Evolutionary conservation across 2,113 vertebrate species (phyloP), one percentile per base, ranked within the genome.

Genomic region (Tragelaphus scriptus): DNA sequence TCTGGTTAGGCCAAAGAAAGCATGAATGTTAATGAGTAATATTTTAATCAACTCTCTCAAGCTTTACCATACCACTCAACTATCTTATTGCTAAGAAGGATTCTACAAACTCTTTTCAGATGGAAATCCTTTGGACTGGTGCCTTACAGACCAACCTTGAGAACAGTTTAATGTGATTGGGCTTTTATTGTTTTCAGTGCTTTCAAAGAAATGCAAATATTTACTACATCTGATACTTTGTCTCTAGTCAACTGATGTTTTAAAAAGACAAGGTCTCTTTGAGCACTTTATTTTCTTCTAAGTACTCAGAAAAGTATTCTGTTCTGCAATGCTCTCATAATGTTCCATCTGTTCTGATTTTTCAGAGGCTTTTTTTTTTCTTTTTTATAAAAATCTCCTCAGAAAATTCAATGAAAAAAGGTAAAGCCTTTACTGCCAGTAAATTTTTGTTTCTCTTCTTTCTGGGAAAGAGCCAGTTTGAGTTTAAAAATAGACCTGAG

Each of bases 191-290:
- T 98, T 98, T 95, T 95, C 40, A 90, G 91, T 97, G 93, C 75
- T 88, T 97, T 98, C 93, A 93, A 98, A 98, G 75, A 94, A 98
- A 98, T 97, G 97, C 91, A 98, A 98, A 97, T 97, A 98, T 98
- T 99, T 99, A 98, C 97, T 96, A 51, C 59, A 95, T 98, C 92
- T 97, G 87, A 98, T 98, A 97, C 51, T 96, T 91, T 97, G 96
- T 92, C 97, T 98, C 58, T 95, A 96, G 90, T 82, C 81, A 98
- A 96, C 21, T 92, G 56, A 97, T 96, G 56, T n/a, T 98, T 97
- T n/a, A 96, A 94, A 80, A 97, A 97, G 89, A 89, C 91, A 95
- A 94, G 95, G 49, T 87, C 86, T 98, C 87, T 65, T 97, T 97
- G 95, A 96, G 90, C 28, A 96, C 55, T 97, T 97, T 93, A 94